Evolutionary conservation across 2,797 vertebrate species (phyloP).

Genomic region (Phalloptychus januarius): DNA sequence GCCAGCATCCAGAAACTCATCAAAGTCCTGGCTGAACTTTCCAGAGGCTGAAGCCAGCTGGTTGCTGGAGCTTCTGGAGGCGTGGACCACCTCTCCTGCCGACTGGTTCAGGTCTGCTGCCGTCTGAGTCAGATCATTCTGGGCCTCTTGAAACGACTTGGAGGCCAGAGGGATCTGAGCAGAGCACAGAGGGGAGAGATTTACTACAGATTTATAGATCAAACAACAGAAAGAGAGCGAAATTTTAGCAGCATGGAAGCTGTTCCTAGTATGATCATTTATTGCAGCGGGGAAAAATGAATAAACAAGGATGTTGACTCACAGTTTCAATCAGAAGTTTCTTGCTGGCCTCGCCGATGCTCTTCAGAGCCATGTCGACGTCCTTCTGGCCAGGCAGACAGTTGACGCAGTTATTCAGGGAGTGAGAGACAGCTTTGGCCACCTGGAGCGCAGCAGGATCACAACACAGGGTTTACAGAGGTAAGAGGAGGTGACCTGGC

Average conservation of each 20-base stretch:
- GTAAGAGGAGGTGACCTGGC: constrained; percentile 1
- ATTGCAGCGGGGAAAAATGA: background rate
- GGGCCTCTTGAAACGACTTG: constrained; percentile 96
- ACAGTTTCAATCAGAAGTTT: constrained; percentile 95
- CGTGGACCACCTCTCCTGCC: constrained; percentile 95
- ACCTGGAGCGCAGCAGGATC: constrained; percentile 80
- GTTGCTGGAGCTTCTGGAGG: constrained; percentile 91
- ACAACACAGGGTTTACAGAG: constrained; percentile 11
- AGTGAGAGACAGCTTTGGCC: constrained; percentile 97
- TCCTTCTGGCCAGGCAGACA: constrained; percentile 98
- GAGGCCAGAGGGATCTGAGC: constrained; percentile 88
- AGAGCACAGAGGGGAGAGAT: background rate
- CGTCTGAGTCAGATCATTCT: constrained; percentile 94
- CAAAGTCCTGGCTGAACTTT: constrained; percentile 97
- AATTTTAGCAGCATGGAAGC: background rate
- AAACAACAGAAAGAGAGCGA: background rate
- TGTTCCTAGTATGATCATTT: background rate
- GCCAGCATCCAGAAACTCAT: constrained; percentile 99
- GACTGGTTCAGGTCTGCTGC: constrained; percentile 97
- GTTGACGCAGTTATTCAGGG: constrained; percentile 98
- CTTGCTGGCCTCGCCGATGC: constrained; percentile 98
- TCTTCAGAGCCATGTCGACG: constrained; percentile 96
- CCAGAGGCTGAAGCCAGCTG: constrained; percentile 94
- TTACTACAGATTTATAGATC: background rate
- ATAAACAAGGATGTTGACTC: constrained; percentile 53